Base-by-base conservation (phyloP, 2,888 invertebrate species). In the Drosophila ustulata region DNA sequence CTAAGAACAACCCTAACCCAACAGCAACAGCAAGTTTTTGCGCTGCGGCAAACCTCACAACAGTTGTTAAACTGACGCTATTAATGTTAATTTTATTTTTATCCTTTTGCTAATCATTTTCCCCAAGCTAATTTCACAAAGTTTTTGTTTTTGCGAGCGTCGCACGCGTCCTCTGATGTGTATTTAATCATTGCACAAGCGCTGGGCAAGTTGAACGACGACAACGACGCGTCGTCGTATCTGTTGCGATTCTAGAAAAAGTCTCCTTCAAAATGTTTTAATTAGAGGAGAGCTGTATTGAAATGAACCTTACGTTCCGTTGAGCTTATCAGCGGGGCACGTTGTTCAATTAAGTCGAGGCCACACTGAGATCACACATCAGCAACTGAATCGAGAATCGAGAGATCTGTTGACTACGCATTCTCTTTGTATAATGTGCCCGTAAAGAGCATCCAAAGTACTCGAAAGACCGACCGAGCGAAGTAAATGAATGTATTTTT, bases 271-370 rank as follows among this genome's bases (percentile, higher is more conserved):
- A 39, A 45, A 43, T 61, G 43, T 59, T 18, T 18, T 18, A 66
- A 52, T 74, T 74, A 73, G 41, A 55, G 53, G 41, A 55, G 53
- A n/a, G 37, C 67, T 37, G 23, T 49, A 59, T 56, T 45, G 41
- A 52, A 57, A 49, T 58, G 32, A 13, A 45, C 32, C 52, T 51
- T 37, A 4, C 37, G 37, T 30, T 49, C 46, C 46, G 47, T 7
- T 50, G 9, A 11, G 66, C 71, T 69, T 73, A 75, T 74, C 74
- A 66, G 52, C 34, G 71, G 76, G 56, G 52, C 34, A 51, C 25
- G 11, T 43, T 43, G 52, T 47, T 71, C 55, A 75, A 75, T 75
- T 72, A 64, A 73, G 67, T 68, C 78, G 78, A 72, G 64, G 64
- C 55, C 73, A 64, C 53, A 28, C 50, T 45, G 43, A 51, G 50